phyloP scores from a whole-genome alignment of 2,113 vertebrate species.

The Bettongia penicillata region DNA sequence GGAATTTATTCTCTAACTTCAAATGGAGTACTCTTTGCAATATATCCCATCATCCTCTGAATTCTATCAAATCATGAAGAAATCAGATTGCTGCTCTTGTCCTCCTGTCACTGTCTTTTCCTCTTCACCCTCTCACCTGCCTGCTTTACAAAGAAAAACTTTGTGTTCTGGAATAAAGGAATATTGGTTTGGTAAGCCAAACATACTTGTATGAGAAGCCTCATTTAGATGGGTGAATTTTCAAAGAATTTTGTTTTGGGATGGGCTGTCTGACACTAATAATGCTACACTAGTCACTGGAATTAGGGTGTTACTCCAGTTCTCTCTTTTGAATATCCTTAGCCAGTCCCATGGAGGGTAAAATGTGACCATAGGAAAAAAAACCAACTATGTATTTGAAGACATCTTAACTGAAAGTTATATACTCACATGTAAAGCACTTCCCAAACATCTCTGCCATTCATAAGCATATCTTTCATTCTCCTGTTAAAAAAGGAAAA shows the following conservation, averaged over 20 bases:
- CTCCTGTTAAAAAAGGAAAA: constrained; percentile 86
- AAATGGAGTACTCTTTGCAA: not conserved
- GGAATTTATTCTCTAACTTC: not conserved
- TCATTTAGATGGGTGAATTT: not conserved
- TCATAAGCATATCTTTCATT: constrained; percentile 97
- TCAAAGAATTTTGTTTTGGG: not conserved
- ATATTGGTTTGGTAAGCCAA: not conserved
- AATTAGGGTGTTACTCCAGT: not conserved
- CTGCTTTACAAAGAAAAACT: constrained; percentile 16
- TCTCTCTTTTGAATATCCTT: constrained; percentile 3
- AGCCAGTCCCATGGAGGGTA: not conserved
- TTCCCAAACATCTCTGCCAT: constrained; percentile 97
- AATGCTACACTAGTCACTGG: not conserved
- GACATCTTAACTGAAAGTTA: not conserved
- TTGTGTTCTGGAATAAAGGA: not conserved
- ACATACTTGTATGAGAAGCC: not conserved
- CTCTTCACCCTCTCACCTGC: not conserved
- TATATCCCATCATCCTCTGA: not conserved
- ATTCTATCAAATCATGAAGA: constrained; percentile 48
- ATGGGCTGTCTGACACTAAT: not conserved
- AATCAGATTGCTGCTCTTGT: not conserved
- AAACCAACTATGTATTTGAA: rapidly evolving
- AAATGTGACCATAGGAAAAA: not conserved
- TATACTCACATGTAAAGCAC: constrained; percentile 91
- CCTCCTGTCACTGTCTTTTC: not conserved